Base-by-base conservation (phyloP, 2,888 invertebrate genomes). In the Gibbula magus region DNA sequence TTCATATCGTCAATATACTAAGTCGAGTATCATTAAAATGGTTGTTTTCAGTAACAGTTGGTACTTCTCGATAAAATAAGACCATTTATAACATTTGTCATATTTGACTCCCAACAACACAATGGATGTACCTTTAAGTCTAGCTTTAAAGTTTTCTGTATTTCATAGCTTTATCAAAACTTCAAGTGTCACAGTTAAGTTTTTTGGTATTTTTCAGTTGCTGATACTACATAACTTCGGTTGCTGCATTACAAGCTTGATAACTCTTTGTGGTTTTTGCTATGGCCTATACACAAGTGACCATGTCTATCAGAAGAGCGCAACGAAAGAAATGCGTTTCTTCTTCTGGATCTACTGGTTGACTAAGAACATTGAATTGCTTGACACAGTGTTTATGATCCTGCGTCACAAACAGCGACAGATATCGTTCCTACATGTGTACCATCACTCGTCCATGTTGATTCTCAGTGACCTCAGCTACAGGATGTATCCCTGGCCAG, bases 371-470 rank as follows among this genome's bases (percentile, higher is more conserved):
- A 53, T 90, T 20, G 92, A 93, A 81, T 87, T 93, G 32, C 74
- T 91, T 22, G 92, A 93, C 83, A 93, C 92, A 1, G 89, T 92
- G 0, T 92, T 92, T 83, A 92, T 93, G 92, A 86, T 93, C 10
- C 82, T 93, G 32, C 88, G 92, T 4, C 91, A 92, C 82, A 87
- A 86, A 70, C 81, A 81, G 7, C 84, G 91, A 25, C 92, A 93
- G 85, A 90, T 93, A 52, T 88, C 90, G 20, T 87, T 92, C 76
- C 88, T 93, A 5, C 93, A 93, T 82, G 88, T 92, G 0, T 93
- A 91, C 80, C 92, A 93, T 80, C 93, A 92, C 80, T 83, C 90
- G 70, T 88, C 90, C 75, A 92, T 93, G 91, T 78, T 93, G 51
- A 84, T 93, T 13, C 88, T 93, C 2, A 89, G 90, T 32, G 90